Base-by-base conservation (phyloP, 2,888 invertebrate species). In the Ormyrus thymus region DNA sequence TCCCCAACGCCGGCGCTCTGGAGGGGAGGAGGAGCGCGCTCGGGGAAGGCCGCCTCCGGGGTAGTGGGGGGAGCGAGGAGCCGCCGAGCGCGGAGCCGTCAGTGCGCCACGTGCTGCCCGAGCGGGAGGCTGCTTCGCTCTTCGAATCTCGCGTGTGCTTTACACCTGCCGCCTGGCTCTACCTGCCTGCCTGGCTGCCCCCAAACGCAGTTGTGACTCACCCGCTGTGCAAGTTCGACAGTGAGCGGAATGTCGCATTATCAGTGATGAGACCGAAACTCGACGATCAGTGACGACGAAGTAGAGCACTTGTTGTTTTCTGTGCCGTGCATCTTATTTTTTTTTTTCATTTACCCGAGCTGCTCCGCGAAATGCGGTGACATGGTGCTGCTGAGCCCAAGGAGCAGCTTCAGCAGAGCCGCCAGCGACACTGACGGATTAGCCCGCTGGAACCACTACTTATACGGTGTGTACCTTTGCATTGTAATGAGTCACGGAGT, bases 61-160 rank as follows among this genome's bases (percentile, higher is more conserved):
- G 53, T 50, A 45, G 79, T 58, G 72, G 86, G 87, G 87, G 86
- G 86, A 83, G 86, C 83, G 83, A 82, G 82, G 83, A 85, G 75
- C 81, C 82, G 84, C 84, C 84, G 84, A 68, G 86, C 86, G 86
- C 86, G 84, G 87, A 87, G 86, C 87, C 88, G 88, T 89, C 89
- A 90, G 89, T 90, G 88, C 89, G 89, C 89, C 89, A 90, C 89
- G 89, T 90, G 89, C 89, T 89, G 89, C 85, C 89, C 88, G 86
- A 83, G 87, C 84, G 88, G 84, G 84, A 88, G 87, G 89, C 86
- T 89, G 88, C 87, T 85, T 82, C 64, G 43, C 50, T 29, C 59
- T 55, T 59, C n/a, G 9, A 43, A 2, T 55, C n/a, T 56, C 55
- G 65, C 65, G 56, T 65, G n/a, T 3, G n/a, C 59, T n/a, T 29